Conservation (phyloP, 1,140 invertebrate genomes). For the Rhizoglyphus robini region DNA sequence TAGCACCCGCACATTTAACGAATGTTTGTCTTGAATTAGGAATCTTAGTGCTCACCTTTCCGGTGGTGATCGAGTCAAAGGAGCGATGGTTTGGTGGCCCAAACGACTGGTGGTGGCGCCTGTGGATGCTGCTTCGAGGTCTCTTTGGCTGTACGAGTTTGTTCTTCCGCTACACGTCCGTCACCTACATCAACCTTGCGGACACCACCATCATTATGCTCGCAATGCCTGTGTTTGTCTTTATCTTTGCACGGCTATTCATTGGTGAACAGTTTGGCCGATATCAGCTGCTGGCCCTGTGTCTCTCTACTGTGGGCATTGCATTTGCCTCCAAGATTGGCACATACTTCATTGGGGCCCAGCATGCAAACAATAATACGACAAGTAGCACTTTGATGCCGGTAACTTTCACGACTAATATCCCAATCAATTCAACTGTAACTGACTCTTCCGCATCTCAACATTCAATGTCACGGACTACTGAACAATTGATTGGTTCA, state of each 20-base stretch:
- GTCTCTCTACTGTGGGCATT: slow-evolving; percentile 39
- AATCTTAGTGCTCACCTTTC: slow-evolving; percentile 57
- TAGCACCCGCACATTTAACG: too few species aligned
- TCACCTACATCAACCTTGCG: slow-evolving; percentile 41
- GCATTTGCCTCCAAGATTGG: slow-evolving; percentile 41
- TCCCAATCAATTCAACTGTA: slow-evolving; percentile 3
- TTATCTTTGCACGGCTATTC: slow-evolving; percentile 41
- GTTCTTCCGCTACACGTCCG: slow-evolving; percentile 47
- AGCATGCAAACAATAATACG: not conserved
- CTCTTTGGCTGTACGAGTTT: slow-evolving; percentile 26
- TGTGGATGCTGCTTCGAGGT: slow-evolving; percentile 26
- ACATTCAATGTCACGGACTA: not conserved
- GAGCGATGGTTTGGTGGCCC: slow-evolving; percentile 58
- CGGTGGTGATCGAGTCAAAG: slow-evolving; percentile 59
- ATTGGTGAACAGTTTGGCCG: slow-evolving; percentile 43
- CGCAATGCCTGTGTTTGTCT: slow-evolving; percentile 44
- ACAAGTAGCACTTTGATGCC: not conserved
- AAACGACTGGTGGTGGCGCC: slow-evolving; percentile 42
- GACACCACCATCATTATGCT: slow-evolving; percentile 47
- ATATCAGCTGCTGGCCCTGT: slow-evolving; percentile 39
- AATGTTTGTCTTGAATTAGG: not conserved
- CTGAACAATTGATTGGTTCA: slow-evolving; percentile 49
- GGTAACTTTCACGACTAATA: not conserved
- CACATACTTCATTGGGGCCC: slow-evolving; percentile 34
- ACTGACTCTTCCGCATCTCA: not conserved